A percentile compares a stretch with the other conserved stretches of the same genome.
Conservation (phyloP, 1,140 invertebrate genomes). For the Gonatopus flavifemur region DNA sequence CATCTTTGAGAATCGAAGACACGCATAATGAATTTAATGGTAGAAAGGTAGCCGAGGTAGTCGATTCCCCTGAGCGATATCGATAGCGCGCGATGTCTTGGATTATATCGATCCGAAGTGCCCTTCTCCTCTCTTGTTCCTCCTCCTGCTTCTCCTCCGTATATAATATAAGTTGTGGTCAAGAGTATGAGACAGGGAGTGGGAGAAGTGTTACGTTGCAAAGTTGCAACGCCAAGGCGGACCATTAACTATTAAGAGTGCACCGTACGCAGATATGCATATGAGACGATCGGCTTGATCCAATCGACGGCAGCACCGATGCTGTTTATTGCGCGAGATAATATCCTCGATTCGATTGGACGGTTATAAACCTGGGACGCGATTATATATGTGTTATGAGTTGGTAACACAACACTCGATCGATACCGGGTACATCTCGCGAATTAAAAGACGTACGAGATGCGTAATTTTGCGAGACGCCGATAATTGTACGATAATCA, state of each 20-base stretch:
- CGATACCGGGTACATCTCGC: too few relatives aligned
- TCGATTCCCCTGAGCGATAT: too few relatives aligned
- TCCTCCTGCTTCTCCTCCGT: neutral
- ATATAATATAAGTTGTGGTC: too few relatives aligned
- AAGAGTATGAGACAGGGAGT: neutral
- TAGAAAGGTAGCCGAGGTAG: conserved; percentile 25
- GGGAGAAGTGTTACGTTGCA: conserved; percentile 12
- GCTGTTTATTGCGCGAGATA: conserved; percentile 37
- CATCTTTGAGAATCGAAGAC: too few relatives aligned
- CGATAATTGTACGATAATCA: too few relatives aligned
- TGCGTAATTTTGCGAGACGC: too few relatives aligned
- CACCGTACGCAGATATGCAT: conserved; percentile 46
- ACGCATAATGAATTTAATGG: conserved; percentile 34
- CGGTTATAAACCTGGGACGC: conserved; percentile 37
- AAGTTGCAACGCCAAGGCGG: conserved; percentile 22
- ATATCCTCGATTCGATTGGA: conserved; percentile 42
- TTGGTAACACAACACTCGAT: too few relatives aligned
- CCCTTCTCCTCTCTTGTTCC: too few relatives aligned
- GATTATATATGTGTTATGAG: too few relatives aligned
- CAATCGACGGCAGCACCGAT: conserved; percentile 31
- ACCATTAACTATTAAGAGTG: conserved; percentile 45
- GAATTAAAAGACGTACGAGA: too few relatives aligned
- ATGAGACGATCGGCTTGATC: conserved; percentile 38
- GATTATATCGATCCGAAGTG: conserved; percentile 35
- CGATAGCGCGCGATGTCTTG: conserved; percentile 21